Evolutionary conservation across 2,113 vertebrate genomes (phyloP).

Genomic region (Chunga burmeisteri): DNA sequence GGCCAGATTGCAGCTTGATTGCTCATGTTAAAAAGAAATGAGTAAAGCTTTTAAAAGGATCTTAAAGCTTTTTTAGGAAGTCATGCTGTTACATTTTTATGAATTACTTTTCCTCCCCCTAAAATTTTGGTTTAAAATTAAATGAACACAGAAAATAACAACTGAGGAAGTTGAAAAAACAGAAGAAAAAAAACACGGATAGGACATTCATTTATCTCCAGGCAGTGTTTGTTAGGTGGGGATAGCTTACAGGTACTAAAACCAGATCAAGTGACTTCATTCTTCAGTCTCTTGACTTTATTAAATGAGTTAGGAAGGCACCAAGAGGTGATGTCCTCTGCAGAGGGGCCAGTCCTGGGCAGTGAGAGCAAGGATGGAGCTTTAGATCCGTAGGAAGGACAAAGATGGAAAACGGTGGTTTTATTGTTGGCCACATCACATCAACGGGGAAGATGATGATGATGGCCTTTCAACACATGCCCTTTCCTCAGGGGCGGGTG

Average conservation of each 20-base stretch:
- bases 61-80: not conserved
- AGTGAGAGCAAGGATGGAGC: accelerated
- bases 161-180: not conserved
- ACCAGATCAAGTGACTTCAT: accelerated
- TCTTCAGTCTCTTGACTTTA: not conserved
- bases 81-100: not conserved
- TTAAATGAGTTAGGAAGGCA: not conserved
- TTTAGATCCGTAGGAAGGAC: not conserved
- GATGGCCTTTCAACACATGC: not conserved
- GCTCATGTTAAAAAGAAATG: not conserved
- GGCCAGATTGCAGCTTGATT: not conserved
- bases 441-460: not conserved
- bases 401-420: not conserved
- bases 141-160: not conserved
- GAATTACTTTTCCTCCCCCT: not conserved
- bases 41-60: not conserved
- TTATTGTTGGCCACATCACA: accelerated
- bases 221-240: not conserved
- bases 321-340: not conserved
- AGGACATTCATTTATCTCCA: not conserved
- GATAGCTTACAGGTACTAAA: not conserved
- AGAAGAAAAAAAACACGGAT: not conserved
- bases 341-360: not conserved
- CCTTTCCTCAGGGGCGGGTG: not conserved
- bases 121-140: not conserved